Evolutionary conservation across 2,888 invertebrate genomes (phyloP), one percentile per base, ranked within the genome.

Genomic region (Timema podura): DNA sequence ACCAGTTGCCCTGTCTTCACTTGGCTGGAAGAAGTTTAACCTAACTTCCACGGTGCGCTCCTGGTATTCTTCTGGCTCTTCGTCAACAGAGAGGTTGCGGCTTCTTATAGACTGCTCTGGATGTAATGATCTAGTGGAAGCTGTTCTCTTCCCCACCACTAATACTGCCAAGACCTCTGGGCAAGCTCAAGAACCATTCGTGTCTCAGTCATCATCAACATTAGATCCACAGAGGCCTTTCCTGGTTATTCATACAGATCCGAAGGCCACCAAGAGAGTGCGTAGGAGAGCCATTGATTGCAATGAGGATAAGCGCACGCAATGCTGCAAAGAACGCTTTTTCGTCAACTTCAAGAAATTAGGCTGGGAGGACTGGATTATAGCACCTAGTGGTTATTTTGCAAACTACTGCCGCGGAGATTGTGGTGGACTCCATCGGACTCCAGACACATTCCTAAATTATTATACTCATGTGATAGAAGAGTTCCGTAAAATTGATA

Each of bases 331-430:
- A 79, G 91, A 95, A 82, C 88, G 91, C 67, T 93, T 95, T 84
- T 95, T 94, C 85, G 94, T 96, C 77, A 93, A 91, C 81, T 96
- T 96, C 84, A 90, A 91, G 79, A 90, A 92, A 77, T 86, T 96
- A 68, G 95, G 95, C 76, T 96, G 95, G 96, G 93, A 95, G 82
- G 94, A 95, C 84, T 95, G 95, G 95, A 94, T 95, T 79, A 92
- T 95, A 76, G 92, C 92, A 75, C 93, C 93, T 47, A 87, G 89
- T 78, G 95, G 95, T 76, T 96, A 96, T 84, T 93, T 92, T 82
- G 95, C 96, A 72, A 96, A 96, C 83, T 95, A 95, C 83, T 96
- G 96, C 83, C 88, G 92, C 78, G 96, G 96, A 75, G 92, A 92
- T 79, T 96, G 96, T 83, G 86, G 86, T 45, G 90, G 91, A 61